Evolutionary conservation across 2,797 vertebrate species (phyloP).

Genomic region (Sebastes iracundus): DNA sequence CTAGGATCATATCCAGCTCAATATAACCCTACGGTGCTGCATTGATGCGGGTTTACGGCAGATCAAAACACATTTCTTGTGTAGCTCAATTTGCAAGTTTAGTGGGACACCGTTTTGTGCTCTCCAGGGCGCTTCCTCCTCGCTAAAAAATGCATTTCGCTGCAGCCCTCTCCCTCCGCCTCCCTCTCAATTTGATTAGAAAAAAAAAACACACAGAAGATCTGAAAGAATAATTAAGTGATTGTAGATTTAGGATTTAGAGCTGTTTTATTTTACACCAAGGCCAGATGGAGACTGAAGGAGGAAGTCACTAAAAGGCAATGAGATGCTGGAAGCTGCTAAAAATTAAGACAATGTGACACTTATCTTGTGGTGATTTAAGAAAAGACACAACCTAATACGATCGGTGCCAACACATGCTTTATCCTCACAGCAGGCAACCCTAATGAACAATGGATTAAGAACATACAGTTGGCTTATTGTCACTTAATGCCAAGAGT

Average conservation of each 20-base stretch:
- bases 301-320: constrained; percentile 32
- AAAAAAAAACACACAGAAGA: background rate
- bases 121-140: background rate
- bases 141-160: background rate
- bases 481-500: background rate
- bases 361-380: background rate
- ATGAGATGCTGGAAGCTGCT: constrained; percentile 20
- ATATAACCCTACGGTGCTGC: background rate
- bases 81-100: constrained; percentile 6
- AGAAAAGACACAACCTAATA: background rate
- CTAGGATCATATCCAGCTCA: background rate
- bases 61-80: constrained; percentile 23
- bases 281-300: constrained; percentile 47
- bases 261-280: constrained; percentile 8
- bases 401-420: constrained; percentile 7
- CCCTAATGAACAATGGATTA: constrained; percentile 35
- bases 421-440: constrained; percentile 54
- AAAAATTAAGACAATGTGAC: constrained; percentile 17
- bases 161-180: background rate
- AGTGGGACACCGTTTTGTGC: constrained; percentile 14
- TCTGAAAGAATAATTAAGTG: constrained; percentile 61
- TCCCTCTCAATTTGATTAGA: background rate
- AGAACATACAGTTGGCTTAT: constrained; percentile 32
- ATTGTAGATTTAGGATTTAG: constrained; percentile 46
- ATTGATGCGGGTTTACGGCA: background rate